A percentile compares a stretch with the other conserved stretches of the same genome.
Conservation (phyloP, 1,140 invertebrate genomes). For the Scaptomyza hsui region DNA sequence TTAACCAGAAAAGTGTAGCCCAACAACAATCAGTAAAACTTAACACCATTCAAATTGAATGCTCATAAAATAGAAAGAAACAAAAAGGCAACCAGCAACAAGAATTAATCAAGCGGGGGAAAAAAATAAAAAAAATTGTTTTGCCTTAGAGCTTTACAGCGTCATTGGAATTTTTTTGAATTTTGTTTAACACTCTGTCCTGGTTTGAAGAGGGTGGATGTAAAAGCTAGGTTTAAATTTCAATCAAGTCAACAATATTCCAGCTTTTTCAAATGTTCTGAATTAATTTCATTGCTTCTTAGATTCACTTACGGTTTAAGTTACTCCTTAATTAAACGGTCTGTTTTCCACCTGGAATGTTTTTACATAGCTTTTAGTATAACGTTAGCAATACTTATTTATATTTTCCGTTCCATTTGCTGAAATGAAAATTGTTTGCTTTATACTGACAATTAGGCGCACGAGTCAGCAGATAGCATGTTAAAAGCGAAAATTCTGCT, state of each 20-base stretch:
- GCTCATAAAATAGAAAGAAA: slow-evolving; percentile 64
- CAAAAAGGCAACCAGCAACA: slow-evolving; percentile 34
- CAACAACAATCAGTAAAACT: slow-evolving; percentile 72
- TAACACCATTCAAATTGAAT: slow-evolving; percentile 72
- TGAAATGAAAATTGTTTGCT: slow-evolving; percentile 70
- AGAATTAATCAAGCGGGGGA: slow-evolving; percentile 77
- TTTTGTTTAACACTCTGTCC: background rate
- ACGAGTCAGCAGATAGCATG: slow-evolving; percentile 70
- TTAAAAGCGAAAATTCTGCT: slow-evolving; percentile 19
- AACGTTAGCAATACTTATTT: slow-evolving; percentile 26
- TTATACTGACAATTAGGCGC: slow-evolving; percentile 80
- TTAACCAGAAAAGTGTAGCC: slow-evolving; percentile 29
- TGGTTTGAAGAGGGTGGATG: too few species aligned
- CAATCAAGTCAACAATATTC: too few species aligned
- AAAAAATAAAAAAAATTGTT: slow-evolving; percentile 53
- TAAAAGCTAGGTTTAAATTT: too few species aligned
- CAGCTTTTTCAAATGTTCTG: too few species aligned
- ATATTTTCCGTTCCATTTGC: slow-evolving; percentile 64
- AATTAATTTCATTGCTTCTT: too few species aligned
- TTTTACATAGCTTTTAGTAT: background rate
- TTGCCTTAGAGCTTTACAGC: slow-evolving; percentile 71
- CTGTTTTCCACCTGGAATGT: background rate
- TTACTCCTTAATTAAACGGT: too few species aligned
- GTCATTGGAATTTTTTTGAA: slow-evolving; percentile 72
- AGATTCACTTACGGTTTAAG: too few species aligned